phyloP scores from a whole-genome alignment of 2,113 vertebrate species.

The Bostrychus sinensis region DNA sequence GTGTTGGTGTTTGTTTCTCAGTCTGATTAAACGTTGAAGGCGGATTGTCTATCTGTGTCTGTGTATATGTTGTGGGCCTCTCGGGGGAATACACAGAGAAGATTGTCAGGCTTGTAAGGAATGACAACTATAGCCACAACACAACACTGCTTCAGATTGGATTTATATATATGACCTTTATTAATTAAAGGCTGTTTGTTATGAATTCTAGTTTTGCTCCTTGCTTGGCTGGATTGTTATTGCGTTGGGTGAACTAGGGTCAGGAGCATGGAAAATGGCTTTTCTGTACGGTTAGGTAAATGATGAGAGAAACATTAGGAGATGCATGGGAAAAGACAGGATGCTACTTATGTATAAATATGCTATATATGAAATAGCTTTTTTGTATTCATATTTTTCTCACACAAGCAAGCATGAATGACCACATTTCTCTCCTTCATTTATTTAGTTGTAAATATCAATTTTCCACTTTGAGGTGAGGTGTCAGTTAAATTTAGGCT shows the following conservation, averaged over 20 bases:
- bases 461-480: constrained; percentile 33
- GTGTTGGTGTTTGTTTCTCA: constrained; percentile 51
- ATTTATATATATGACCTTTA: constrained; percentile 58
- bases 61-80: constrained; percentile 34
- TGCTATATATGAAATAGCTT: constrained; percentile 13
- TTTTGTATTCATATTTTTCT: constrained; percentile 17
- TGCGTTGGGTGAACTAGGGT: constrained; percentile 43
- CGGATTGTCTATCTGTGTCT: constrained; percentile 36
- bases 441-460: constrained; percentile 33
- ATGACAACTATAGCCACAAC: constrained; percentile 65
- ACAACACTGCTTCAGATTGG: constrained; percentile 44
- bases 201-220: constrained; percentile 40
- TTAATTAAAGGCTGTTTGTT: constrained; percentile 72
- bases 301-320: constrained; percentile 46
- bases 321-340: constrained; percentile 43
- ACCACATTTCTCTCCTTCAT: constrained; percentile 14
- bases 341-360: constrained; percentile 26
- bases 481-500: constrained; percentile 35
- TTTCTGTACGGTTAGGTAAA: constrained; percentile 58
- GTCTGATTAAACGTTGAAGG: constrained; percentile 37
- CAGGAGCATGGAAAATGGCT: constrained; percentile 44
- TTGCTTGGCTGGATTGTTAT: constrained; percentile 41
- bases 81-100: constrained; percentile 48
- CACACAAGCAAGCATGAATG: not conserved
- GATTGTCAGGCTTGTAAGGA: constrained; percentile 52